phyloP scores from a whole-genome alignment of 2,113 vertebrate genomes.

The Silurus glanis region DNA sequence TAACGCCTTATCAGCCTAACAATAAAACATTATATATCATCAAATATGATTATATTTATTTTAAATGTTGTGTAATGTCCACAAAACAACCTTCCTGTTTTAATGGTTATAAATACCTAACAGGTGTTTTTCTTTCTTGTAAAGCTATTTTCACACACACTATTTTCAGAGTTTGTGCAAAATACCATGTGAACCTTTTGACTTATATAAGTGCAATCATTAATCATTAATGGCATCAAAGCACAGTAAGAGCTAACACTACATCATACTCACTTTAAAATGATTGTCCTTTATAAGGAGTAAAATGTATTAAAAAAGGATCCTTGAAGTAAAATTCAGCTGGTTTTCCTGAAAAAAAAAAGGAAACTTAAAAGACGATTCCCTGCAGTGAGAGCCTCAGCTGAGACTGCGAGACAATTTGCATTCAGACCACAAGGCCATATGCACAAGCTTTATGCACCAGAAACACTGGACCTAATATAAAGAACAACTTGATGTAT shows the following conservation, averaged over 20 bases:
- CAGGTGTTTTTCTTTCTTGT: neutral
- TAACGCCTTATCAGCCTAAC: neutral
- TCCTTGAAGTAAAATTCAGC: slow-evolving; percentile 33
- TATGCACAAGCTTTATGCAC: slow-evolving; percentile 43
- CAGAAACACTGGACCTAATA: slow-evolving; percentile 39
- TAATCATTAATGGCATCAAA: slow-evolving; percentile 30
- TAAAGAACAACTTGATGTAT: slow-evolving; percentile 32
- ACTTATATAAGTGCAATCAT: slow-evolving; percentile 30
- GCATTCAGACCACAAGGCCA: slow-evolving; percentile 46
- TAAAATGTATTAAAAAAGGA: slow-evolving; percentile 3
- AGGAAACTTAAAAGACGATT: slow-evolving; percentile 42
- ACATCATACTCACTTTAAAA: slow-evolving; percentile 29
- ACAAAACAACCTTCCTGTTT: neutral
- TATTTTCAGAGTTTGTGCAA: neutral
- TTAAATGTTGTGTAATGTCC: neutral
- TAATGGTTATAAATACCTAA: neutral
- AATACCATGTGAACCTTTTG: slow-evolving; percentile 6
- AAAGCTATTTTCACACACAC: neutral
- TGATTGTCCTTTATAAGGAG: slow-evolving; percentile 20
- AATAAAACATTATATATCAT: neutral
- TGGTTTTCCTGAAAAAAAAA: slow-evolving; percentile 30
- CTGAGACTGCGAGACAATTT: slow-evolving; percentile 37
- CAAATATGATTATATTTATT: neutral
- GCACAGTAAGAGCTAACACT: slow-evolving; percentile 20
- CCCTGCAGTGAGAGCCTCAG: slow-evolving; percentile 43